Base-by-base conservation (phyloP, 2,888 invertebrate species). In the Pyrocoelia pectoralis region DNA sequence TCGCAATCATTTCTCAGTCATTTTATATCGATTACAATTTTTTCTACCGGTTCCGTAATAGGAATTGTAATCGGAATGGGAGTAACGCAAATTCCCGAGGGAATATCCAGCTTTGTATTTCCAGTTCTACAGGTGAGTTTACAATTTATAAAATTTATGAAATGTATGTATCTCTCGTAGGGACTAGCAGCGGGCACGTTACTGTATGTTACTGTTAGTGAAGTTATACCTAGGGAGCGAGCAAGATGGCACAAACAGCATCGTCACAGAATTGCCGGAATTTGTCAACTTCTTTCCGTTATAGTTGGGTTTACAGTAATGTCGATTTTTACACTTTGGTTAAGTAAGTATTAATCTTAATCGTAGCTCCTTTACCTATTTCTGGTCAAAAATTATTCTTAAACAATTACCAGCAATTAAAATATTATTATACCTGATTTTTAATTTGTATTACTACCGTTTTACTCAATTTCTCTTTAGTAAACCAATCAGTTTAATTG, bases 131-230 rank as follows among this genome's bases (percentile, higher is more conserved):
- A 89, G 83, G 91, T 88, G 73, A 66, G 50, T 57, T 55, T 24
- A 10, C 2, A 4, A 8, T 2, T 24, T 24, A 5, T 24, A 13
- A 14, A 12, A 13, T 13, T 13, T 41, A 12, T n/a, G 18, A 33
- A 46, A n/a, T 46, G 19, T 13, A 19, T 19, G 14, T 18, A 40
- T 50, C 12, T n/a, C n/a, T 48, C 50, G 0, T 81, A 89, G 87
- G 87, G 88, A 0, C 73, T 92, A 41, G 91, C 92, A 4, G 92
- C 90, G 0, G 92, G 92, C 1, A 92, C 92, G 0, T 82, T 92
- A 0, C 81, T 92, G 1, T 92, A 92, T 79, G 91, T 92, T 59
- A 90, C 91, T 0, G 88, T 92, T 0, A 89, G 90, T 73, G 92
- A 92, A 79, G 89, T 92, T 43, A 80, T 92, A 40, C 92, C 92